Evolutionary conservation across 2,113 vertebrate genomes (phyloP).

Genomic region (Cephalopholis sonnerati): DNA sequence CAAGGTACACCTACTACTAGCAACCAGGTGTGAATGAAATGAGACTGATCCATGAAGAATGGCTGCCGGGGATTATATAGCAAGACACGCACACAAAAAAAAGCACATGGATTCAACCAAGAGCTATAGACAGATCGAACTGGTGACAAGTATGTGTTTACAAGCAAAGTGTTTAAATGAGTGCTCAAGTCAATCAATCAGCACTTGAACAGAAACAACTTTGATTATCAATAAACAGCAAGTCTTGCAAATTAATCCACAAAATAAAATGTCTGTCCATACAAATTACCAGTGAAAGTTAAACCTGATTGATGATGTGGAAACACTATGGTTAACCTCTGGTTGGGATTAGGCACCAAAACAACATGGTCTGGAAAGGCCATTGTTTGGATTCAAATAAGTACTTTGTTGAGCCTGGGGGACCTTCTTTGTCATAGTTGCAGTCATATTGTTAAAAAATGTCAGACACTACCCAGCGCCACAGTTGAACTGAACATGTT

Average conservation of each 20-base stretch:
- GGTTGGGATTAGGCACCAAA: not conserved
- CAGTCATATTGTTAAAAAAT: not conserved
- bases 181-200: not conserved
- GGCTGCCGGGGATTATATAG: not conserved
- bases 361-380: not conserved
- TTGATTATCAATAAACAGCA: not conserved
- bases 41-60: slow-evolving; percentile 17
- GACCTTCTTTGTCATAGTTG: not conserved
- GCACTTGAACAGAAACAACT: not conserved
- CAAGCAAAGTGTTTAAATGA: not conserved
- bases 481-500: not conserved
- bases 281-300: too few species aligned
- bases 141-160: not conserved
- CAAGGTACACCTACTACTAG: slow-evolving; percentile 14
- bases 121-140: not conserved
- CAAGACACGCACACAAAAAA: not conserved
- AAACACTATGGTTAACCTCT: not conserved
- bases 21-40: slow-evolving; percentile 30
- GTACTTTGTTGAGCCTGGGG: too few species aligned
- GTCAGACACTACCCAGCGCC: not conserved
- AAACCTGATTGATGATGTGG: not conserved
- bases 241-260: not conserved
- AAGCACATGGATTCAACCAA: slow-evolving; percentile 6
- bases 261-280: not conserved
- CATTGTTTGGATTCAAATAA: not conserved